phyloP scores from a whole-genome alignment of 2,797 vertebrate species.

The Phrynocephalus forsythii region DNA sequence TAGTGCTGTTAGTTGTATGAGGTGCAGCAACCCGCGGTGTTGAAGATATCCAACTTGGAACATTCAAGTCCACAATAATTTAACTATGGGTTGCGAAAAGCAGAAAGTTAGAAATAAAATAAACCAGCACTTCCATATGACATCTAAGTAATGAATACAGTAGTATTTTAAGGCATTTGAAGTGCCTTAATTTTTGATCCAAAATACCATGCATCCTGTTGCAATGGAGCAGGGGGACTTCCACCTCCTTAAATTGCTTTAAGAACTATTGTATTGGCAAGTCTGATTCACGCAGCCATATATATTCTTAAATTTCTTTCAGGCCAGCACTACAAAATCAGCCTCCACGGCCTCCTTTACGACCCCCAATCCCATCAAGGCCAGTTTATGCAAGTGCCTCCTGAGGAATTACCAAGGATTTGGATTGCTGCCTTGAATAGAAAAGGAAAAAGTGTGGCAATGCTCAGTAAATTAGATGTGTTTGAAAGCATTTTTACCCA shows the following conservation, averaged over 20 bases:
- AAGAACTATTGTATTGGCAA: not conserved
- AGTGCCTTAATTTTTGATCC: not conserved
- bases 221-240: not conserved
- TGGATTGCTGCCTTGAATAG: not conserved
- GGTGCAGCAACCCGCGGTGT: not conserved
- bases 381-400: constrained; percentile 45
- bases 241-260: too few relatives aligned
- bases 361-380: constrained; percentile 36
- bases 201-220: too few relatives aligned
- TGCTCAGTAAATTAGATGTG: not conserved
- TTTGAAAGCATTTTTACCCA: constrained; percentile 23
- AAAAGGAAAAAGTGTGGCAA: not conserved
- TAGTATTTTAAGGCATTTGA: not conserved
- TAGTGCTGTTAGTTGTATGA: not conserved
- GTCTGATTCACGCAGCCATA: not conserved
- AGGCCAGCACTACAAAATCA: constrained; percentile 52
- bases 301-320: constrained; percentile 5
- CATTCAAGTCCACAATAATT: not conserved
- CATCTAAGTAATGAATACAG: not conserved
- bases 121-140: not conserved
- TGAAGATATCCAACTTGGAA: not conserved
- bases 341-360: constrained; percentile 3
- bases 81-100: not conserved
- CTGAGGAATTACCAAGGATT: not conserved
- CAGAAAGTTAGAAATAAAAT: not conserved